These are phyloP conservation scores for Pangasius larnaudii DNA, from an alignment of 2,797 vertebrate species.

Conservation along the genomic window DNA sequence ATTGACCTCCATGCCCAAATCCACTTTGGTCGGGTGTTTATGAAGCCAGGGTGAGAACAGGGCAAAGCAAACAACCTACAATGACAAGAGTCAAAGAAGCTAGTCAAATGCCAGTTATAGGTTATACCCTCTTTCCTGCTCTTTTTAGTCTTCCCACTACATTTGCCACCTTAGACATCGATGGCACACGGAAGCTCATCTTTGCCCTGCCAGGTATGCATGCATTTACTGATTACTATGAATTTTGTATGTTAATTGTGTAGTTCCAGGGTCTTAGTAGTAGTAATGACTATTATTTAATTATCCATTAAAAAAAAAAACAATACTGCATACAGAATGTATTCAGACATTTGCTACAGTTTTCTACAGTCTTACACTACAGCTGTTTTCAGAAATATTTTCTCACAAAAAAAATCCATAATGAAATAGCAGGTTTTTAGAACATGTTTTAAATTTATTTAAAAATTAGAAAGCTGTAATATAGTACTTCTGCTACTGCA, in stretches of 20 bases:
- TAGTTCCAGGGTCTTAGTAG: not conserved
- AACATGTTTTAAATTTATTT: not conserved
- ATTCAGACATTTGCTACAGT: not conserved
- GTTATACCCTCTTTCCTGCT: slow-evolving; percentile 49
- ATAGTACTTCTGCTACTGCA: too few relatives aligned
- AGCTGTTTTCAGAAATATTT: not conserved
- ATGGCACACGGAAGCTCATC: slow-evolving; percentile 96
- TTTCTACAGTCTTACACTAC: not conserved
- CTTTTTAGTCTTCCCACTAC: slow-evolving; percentile 91
- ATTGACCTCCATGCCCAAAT: slow-evolving; percentile 99
- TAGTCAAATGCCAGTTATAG: slow-evolving; percentile 17
- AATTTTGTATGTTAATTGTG: not conserved
- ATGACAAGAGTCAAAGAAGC: not conserved
- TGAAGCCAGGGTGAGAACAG: slow-evolving; percentile 92
- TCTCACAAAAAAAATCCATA: not conserved
- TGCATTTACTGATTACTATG: slow-evolving; percentile 14
- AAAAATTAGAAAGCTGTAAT: too few relatives aligned
- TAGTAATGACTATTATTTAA: not conserved
- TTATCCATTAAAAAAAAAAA: not conserved
- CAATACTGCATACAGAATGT: too few relatives aligned
- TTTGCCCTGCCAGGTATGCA: slow-evolving; percentile 95
- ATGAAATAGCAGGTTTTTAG: not conserved
- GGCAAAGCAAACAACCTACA: not conserved
- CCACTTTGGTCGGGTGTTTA: slow-evolving; percentile 98
- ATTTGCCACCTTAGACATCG: slow-evolving; percentile 95